phyloP scores from a whole-genome alignment of 2,888 invertebrate genomes.

The Rhogogaster chlorosoma region DNA sequence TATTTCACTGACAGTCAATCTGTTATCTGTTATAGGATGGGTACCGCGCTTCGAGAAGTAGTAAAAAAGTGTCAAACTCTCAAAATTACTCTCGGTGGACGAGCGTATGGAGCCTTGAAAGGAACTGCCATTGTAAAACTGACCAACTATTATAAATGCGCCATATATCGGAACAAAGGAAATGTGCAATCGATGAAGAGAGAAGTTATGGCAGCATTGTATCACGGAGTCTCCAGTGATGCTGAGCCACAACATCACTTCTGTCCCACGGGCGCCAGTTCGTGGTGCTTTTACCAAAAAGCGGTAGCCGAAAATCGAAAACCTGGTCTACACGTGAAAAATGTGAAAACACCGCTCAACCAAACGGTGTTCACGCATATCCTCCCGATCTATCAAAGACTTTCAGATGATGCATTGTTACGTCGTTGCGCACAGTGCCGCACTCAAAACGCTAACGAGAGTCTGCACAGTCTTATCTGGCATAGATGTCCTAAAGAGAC shows the following conservation, averaged over 20 bases:
- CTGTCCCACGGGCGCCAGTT: slow-evolving; percentile 49
- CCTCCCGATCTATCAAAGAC: slow-evolving; percentile 22
- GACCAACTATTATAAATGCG: slow-evolving; percentile 52
- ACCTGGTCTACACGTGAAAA: slow-evolving; percentile 38
- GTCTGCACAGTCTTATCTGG: slow-evolving; percentile 54
- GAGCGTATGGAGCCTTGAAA: slow-evolving; percentile 47
- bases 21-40: background rate
- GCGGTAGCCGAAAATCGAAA: slow-evolving; percentile 13
- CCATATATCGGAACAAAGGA: slow-evolving; percentile 52
- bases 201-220: slow-evolving; percentile 49
- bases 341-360: slow-evolving; percentile 42
- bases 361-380: slow-evolving; percentile 44
- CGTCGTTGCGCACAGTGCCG: slow-evolving; percentile 36
- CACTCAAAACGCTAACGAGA: slow-evolving; percentile 56
- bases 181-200: slow-evolving; percentile 50
- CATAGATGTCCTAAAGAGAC: slow-evolving; percentile 53
- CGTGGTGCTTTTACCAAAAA: slow-evolving; percentile 53
- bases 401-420: slow-evolving; percentile 16
- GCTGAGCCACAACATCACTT: slow-evolving; percentile 44
- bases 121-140: slow-evolving; percentile 52
- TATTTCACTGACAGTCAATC: background rate
- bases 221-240: slow-evolving; percentile 52
- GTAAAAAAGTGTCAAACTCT: slow-evolving; percentile 21
- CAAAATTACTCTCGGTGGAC: slow-evolving; percentile 51
- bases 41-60: background rate